Conservation (phyloP, 2,888 invertebrate genomes). For the Amphiduros pacificus region DNA sequence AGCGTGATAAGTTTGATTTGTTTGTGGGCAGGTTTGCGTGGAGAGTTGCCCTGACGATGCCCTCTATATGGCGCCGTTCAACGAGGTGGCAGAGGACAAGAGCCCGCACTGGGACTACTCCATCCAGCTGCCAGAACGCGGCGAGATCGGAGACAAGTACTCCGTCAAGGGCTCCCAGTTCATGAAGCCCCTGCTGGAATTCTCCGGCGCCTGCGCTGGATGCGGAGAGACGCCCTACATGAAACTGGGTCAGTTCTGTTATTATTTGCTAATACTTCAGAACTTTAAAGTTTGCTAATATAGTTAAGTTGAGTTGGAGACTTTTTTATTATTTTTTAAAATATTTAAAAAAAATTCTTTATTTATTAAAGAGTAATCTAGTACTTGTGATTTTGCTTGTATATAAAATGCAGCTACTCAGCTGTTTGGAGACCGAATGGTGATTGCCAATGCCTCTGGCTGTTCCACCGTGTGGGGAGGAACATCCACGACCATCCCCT, state of each 20-base stretch:
- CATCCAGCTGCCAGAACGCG: slow-evolving; percentile 26
- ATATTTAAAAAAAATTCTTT: too few species aligned
- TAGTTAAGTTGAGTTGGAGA: too few species aligned
- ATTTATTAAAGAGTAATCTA: too few species aligned
- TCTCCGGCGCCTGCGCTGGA: slow-evolving; percentile 31
- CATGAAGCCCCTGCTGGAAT: slow-evolving; percentile 31
- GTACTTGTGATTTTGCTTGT: too few species aligned
- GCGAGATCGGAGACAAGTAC: slow-evolving; percentile 29
- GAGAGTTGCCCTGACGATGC: slow-evolving; percentile 34
- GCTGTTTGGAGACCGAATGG: slow-evolving; percentile 32
- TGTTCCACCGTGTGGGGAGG: slow-evolving; percentile 34
- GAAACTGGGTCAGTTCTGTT: too few species aligned
- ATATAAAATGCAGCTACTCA: too few species aligned
- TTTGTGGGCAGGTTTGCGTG: slow-evolving; percentile 33
- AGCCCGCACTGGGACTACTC: slow-evolving; percentile 32
- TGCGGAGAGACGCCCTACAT: slow-evolving; percentile 33
- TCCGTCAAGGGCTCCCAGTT: slow-evolving; percentile 32
- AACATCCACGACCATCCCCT: slow-evolving; percentile 31
- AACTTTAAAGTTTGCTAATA: too few species aligned
- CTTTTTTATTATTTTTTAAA: too few species aligned
- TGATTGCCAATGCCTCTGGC: slow-evolving; percentile 32
- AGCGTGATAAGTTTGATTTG: too few species aligned
- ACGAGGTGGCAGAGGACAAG: slow-evolving; percentile 29
- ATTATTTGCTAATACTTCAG: too few species aligned
- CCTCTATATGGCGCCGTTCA: slow-evolving; percentile 34